Evolutionary conservation across 2,113 vertebrate species (phyloP).

Genomic region (Corythornis madagascariensis): DNA sequence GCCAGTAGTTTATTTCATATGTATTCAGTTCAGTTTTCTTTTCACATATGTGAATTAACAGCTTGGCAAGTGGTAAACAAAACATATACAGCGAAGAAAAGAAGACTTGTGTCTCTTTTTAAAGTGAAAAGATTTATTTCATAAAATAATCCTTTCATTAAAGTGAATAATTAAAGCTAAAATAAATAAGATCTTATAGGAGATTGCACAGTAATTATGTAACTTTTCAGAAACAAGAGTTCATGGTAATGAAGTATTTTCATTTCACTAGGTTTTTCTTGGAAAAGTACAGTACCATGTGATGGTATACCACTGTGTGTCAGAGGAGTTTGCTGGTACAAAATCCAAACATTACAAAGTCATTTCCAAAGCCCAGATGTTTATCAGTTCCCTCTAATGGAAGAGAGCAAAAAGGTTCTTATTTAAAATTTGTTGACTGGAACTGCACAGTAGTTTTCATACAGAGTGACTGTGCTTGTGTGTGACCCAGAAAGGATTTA

Average conservation of each 20-base stretch:
- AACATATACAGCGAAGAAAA: not conserved
- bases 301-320: constrained; percentile 38
- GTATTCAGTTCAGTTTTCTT: constrained; percentile 64
- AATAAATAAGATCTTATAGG: constrained; percentile 59
- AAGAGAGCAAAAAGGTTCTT: not conserved
- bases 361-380: constrained; percentile 53
- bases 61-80: constrained; percentile 63
- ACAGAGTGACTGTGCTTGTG: not conserved
- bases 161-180: constrained; percentile 48
- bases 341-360: constrained; percentile 49
- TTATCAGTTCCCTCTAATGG: constrained; percentile 1
- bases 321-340: constrained; percentile 33
- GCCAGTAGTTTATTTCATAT: constrained; percentile 72
- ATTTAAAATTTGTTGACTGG: not conserved
- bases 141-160: constrained; percentile 44
- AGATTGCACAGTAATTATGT: constrained; percentile 55
- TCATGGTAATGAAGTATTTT: constrained; percentile 58
- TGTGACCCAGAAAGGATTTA: not conserved
- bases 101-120: not conserved
- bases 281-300: constrained; percentile 44
- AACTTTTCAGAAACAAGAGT: constrained; percentile 48
- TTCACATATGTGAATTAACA: constrained; percentile 62
- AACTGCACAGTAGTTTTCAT: not conserved
- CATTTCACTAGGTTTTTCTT: constrained; percentile 72
- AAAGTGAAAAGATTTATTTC: constrained; percentile 23